A percentile compares a stretch with the other conserved stretches of the same genome.
Conservation (phyloP, 2,888 invertebrate species). For the Sarcophaga rosellei region DNA sequence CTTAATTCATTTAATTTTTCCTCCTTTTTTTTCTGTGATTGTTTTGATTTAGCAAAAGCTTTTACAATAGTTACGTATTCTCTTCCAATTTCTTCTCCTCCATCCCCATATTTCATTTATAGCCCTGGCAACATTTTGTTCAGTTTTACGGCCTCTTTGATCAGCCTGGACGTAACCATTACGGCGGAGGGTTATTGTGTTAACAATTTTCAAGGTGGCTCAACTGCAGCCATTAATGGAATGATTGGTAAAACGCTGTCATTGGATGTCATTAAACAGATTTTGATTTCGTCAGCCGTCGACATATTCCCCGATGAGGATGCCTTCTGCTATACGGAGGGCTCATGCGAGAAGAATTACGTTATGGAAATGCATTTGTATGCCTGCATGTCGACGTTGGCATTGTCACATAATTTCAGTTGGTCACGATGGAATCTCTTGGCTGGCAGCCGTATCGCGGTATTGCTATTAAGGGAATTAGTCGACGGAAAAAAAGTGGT, state of each 20-base stretch:
- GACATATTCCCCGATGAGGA: constrained; percentile 92
- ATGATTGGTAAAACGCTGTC: constrained; percentile 77
- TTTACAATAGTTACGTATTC: constrained; percentile 1
- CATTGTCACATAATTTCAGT: constrained; percentile 88
- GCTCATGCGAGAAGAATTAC: constrained; percentile 86
- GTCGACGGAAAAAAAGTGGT: constrained; percentile 80
- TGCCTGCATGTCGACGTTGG: constrained; percentile 89
- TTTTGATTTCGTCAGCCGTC: constrained; percentile 85
- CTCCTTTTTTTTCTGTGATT: not conserved
- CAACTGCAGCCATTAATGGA: constrained; percentile 77
- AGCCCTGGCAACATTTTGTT: constrained; percentile 80
- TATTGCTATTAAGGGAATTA: constrained; percentile 79
- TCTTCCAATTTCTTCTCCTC: not conserved
- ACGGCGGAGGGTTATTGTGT: constrained; percentile 80
- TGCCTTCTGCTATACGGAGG: constrained; percentile 87
- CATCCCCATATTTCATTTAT: not conserved
- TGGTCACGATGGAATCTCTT: constrained; percentile 89
- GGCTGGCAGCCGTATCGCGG: constrained; percentile 81
- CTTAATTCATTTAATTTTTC: not conserved
- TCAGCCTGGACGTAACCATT: constrained; percentile 83
- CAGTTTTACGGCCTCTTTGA: constrained; percentile 83
- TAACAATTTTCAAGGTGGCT: constrained; percentile 80
- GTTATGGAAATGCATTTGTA: constrained; percentile 89
- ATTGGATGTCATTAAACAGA: constrained; percentile 77
- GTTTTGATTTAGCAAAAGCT: not conserved